These are phyloP conservation scores for Prosopocoilus inquinatus DNA, from an alignment of 2,888 invertebrate genomes.

Conservation along the genomic window DNA sequence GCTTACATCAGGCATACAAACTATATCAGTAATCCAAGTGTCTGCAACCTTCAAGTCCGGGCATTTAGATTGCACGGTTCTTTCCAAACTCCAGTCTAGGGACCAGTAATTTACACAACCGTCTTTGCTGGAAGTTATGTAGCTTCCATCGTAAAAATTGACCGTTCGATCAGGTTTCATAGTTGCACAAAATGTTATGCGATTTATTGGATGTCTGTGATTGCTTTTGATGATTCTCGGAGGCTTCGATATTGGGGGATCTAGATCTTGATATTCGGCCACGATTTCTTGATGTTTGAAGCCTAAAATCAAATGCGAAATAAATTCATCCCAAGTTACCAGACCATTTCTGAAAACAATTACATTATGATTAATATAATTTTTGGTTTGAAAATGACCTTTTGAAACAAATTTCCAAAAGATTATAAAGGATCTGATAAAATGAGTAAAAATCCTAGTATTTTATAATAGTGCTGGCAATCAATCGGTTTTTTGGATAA, in stretches of 20 bases:
- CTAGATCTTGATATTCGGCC: conserved; percentile 60
- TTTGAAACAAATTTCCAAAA: no score
- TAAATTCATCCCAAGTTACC: conserved; percentile 73
- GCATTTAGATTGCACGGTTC: conserved; percentile 63
- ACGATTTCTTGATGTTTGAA: conserved; percentile 67
- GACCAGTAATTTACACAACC: conserved; percentile 79
- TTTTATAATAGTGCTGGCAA: no score
- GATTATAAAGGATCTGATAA: no score
- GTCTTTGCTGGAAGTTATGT: conserved; percentile 73
- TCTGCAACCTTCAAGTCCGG: conserved; percentile 59
- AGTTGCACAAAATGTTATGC: conserved; percentile 63
- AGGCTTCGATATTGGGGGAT: conserved; percentile 60
- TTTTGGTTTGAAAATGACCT: no score
- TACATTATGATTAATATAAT: no score
- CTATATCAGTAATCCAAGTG: conserved; percentile 74
- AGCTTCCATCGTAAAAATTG: conserved; percentile 64
- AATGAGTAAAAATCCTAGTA: no score
- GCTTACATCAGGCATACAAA: conserved; percentile 72
- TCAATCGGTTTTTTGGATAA: no score
- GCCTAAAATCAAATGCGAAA: conserved; percentile 72
- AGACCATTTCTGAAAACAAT: conserved; percentile 47
- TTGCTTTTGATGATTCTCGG: conserved; percentile 62
- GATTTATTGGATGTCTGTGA: conserved; percentile 68
- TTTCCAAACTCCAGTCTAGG: conserved; percentile 59
- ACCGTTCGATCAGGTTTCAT: conserved; percentile 57